phyloP scores from a whole-genome alignment of 2,797 vertebrate genomes.

The Lagorchestes hirsutus region DNA sequence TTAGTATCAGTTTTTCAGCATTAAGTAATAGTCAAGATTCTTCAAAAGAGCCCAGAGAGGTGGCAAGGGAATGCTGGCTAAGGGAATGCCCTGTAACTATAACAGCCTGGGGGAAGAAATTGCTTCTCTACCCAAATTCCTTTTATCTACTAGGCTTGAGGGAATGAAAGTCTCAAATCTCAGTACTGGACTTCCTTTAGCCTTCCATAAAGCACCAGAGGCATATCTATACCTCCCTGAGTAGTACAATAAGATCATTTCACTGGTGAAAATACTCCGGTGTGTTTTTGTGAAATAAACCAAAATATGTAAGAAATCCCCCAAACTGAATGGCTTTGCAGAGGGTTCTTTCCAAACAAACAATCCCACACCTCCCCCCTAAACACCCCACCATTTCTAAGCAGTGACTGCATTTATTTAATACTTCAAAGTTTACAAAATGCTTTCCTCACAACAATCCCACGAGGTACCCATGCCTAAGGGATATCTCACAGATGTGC shows the following conservation, averaged over 20 bases:
- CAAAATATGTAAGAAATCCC: slow-evolving; percentile 63
- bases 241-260: slow-evolving; percentile 38
- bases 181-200: not conserved
- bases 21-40: not conserved
- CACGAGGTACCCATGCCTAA: not conserved
- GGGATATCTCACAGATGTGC: not conserved
- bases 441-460: not conserved
- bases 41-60: not conserved
- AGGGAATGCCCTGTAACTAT: not conserved
- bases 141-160: slow-evolving; percentile 18
- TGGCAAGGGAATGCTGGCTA: not conserved
- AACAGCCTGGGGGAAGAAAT: not conserved
- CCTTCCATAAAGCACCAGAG: slow-evolving; percentile 30
- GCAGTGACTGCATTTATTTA: not conserved
- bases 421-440: not conserved
- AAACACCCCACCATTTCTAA: not conserved
- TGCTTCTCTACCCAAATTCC: slow-evolving; percentile 19
- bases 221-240: not conserved
- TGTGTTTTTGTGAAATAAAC: not conserved
- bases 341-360: not conserved
- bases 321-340: slow-evolving; percentile 25
- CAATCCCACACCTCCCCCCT: fast-evolving
- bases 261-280: slow-evolving; percentile 33
- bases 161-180: slow-evolving; percentile 38
- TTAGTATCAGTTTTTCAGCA: slow-evolving; percentile 9